Evolutionary conservation across 1,140 invertebrate species (phyloP), one percentile per base, ranked within the genome.

Genomic region (Papilio glaucus): DNA sequence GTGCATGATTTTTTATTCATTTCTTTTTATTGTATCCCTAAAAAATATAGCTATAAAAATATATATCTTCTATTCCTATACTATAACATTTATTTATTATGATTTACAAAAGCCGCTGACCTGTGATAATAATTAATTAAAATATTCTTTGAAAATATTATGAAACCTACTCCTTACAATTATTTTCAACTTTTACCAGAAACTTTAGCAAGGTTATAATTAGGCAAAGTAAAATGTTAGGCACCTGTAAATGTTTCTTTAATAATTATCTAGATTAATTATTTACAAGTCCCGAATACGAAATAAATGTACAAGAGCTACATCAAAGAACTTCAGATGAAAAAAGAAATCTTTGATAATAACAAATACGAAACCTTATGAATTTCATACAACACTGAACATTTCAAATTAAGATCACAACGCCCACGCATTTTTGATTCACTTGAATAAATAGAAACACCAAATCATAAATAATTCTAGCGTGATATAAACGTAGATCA

Each of bases 301-400:
- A 26, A 57, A 57, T 57, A 57, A 57, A 57, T 18, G 49, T 57
- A 57, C 10, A 57, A 6, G 15, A 49, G 7, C 49, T 18, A 57
- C 49, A 57, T 57, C 49, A 57, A 57, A 57, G 49, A 57, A 57
- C 9, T 24, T 57, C 24, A 26, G 49, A 57, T 24, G 49, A 57
- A 57, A 57, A 57, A 57, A 57, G 45, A 57, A 57, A 26, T 57
- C 21, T 57, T 57, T 57, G 21, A 57, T 39, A 15, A 38, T 10
- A 39, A 65, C 9, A 65, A 21, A 65, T 21, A 41, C 7, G 37
- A 29, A 65, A 65, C 62, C 18, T 38, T 37, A 65, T 65, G 62
- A 39, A 65, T 38, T 65, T 65, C 33, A 65, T 39, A 39, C 62
- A 21, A 38, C 29, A 65, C 29, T 65, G 62, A 39, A 65, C 62